Evolutionary conservation across 1,140 invertebrate species (phyloP).

Genomic region (Agraylea sexmaculata): DNA sequence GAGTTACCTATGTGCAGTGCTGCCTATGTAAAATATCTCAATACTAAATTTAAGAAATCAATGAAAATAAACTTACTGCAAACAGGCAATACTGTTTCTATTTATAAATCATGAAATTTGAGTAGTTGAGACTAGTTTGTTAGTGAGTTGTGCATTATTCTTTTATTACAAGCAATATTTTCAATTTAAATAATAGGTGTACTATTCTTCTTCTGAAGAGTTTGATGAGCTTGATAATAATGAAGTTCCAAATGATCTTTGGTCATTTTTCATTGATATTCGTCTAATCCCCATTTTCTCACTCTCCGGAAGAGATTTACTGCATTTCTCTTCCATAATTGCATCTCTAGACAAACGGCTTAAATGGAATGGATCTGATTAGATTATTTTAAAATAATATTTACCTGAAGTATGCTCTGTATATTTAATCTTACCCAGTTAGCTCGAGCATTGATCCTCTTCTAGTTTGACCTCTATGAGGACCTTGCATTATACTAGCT

Average conservation of each 20-base stretch:
- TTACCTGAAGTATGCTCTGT: background rate
- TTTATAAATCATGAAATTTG: background rate
- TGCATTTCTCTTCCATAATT: conserved; percentile 38
- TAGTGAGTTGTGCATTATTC: background rate
- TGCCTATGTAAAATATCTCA: no score
- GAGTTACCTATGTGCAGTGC: no score
- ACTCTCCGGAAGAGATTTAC: conserved; percentile 38
- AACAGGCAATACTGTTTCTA: background rate
- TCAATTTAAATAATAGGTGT: conserved; percentile 7
- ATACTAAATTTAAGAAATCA: background rate
- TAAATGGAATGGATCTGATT: conserved; percentile 5
- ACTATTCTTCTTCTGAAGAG: conserved; percentile 14
- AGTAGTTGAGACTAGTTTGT: background rate
- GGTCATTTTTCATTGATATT: conserved; percentile 32
- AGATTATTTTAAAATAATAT: background rate
- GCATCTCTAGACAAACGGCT: conserved; percentile 32
- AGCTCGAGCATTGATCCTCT: conserved; percentile 56
- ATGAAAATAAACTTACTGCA: background rate
- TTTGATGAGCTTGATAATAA: conserved; percentile 35
- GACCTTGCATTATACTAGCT: conserved; percentile 36
- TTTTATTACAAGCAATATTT: background rate
- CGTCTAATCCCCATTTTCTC: conserved; percentile 34
- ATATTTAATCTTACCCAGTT: conserved; percentile 44
- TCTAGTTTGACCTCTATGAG: conserved; percentile 48
- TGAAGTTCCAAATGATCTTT: conserved; percentile 33